These are phyloP conservation scores for Oncorhynchus gorbuscha DNA, from an alignment of 2,113 vertebrate genomes.

Conservation along the genomic window DNA sequence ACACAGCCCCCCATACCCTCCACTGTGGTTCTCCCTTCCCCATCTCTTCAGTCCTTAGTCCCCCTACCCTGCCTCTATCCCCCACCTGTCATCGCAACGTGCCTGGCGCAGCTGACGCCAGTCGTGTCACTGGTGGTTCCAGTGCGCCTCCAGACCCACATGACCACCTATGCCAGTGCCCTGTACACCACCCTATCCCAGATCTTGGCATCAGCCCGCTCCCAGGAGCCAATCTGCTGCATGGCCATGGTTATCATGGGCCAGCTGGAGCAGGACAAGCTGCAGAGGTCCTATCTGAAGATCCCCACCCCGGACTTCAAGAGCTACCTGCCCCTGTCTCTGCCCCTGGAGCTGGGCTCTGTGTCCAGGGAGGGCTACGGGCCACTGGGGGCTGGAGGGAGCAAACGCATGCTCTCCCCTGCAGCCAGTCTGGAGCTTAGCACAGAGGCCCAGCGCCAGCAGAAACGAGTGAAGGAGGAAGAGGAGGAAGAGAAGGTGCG, in stretches of 20 bases:
- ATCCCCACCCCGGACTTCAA: constrained; percentile 81
- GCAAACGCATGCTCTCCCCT: constrained; percentile 95
- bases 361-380: constrained; percentile 75
- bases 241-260: constrained; percentile 79
- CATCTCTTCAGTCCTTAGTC: constrained; percentile 56
- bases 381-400: constrained; percentile 79
- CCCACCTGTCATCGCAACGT: constrained; percentile 74
- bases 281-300: constrained; percentile 82
- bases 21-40: constrained; percentile 56
- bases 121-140: constrained; percentile 91
- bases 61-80: constrained; percentile 56
- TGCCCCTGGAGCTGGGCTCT: constrained; percentile 67
- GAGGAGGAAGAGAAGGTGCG: constrained; percentile 45
- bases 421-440: constrained; percentile 96
- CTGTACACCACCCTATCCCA: constrained; percentile 98
- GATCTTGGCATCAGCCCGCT: constrained; percentile 84
- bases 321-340: constrained; percentile 73
- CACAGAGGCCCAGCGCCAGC: constrained; percentile 89
- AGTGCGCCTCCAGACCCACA: constrained; percentile 90
- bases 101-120: constrained; percentile 78
- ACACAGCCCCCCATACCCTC: constrained; percentile 46
- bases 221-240: constrained; percentile 79
- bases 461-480: constrained; percentile 96
- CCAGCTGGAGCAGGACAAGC: constrained; percentile 74
- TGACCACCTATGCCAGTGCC: constrained; percentile 88